Evolutionary conservation across 2,888 invertebrate species (phyloP).

Genomic region (Asteroscopus sphinx): DNA sequence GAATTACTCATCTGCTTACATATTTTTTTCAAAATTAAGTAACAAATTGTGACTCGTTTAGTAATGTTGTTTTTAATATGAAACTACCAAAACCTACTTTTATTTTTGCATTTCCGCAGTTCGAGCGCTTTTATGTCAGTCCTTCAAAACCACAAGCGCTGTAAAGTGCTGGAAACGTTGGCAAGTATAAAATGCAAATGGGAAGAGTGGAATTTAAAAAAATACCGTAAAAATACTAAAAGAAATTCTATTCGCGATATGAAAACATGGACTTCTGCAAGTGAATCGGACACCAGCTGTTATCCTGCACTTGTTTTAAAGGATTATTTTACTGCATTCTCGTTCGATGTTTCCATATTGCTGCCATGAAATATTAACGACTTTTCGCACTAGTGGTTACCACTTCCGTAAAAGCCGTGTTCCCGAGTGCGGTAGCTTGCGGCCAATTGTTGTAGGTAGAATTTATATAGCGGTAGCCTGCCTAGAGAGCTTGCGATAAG

Average conservation of each 20-base stretch:
- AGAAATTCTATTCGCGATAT: slow-evolving; percentile 28
- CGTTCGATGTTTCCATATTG: slow-evolving; percentile 38
- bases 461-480: slow-evolving; percentile 13
- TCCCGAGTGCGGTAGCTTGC: slow-evolving; percentile 23
- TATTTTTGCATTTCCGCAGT: slow-evolving; percentile 32
- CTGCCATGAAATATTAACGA: slow-evolving; percentile 51
- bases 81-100: slow-evolving; percentile 1
- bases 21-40: not conserved
- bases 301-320: slow-evolving; percentile 33
- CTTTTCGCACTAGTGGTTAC: slow-evolving; percentile 37
- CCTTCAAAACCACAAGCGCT: slow-evolving; percentile 40
- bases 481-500: slow-evolving; percentile 32
- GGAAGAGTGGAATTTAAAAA: slow-evolving; percentile 17
- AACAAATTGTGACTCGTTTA: not conserved
- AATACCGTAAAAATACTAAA: slow-evolving; percentile 29
- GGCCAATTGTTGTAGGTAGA: slow-evolving; percentile 30
- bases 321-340: slow-evolving; percentile 31
- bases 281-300: slow-evolving; percentile 35
- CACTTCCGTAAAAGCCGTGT: slow-evolving; percentile 38
- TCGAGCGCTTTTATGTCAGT: slow-evolving; percentile 39
- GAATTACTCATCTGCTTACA: not conserved
- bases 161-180: slow-evolving; percentile 36
- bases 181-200: slow-evolving; percentile 31
- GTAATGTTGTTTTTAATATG: slow-evolving; percentile 2
- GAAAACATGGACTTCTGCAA: slow-evolving; percentile 9